Percentiles rank a stretch among this genome's conserved stretches.
Evolutionary conservation across 2,888 invertebrate genomes (phyloP).

Genomic region (Auanema freiburgensis): DNA sequence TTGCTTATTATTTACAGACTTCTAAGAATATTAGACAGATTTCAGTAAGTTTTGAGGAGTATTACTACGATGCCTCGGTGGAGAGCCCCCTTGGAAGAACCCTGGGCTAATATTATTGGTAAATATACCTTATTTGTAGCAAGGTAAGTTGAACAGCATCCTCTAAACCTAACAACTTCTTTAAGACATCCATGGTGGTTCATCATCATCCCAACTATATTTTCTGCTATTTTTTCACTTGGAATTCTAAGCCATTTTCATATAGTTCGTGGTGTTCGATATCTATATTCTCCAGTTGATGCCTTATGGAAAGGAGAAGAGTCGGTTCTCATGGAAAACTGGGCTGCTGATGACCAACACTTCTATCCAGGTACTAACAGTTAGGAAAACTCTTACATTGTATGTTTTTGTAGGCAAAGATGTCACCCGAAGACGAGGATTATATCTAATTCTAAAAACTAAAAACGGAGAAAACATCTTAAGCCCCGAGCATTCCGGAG

Average conservation of each 20-base stretch:
- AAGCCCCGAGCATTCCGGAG: slow-evolving; percentile 32
- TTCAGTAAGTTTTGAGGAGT: too few species aligned
- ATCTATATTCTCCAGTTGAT: slow-evolving; percentile 53
- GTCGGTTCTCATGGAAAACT: slow-evolving; percentile 47
- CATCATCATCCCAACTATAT: slow-evolving; percentile 46
- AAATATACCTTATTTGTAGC: slow-evolving; percentile 50
- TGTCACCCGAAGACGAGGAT: slow-evolving; percentile 49
- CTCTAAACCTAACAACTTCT: not conserved
- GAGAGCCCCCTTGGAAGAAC: slow-evolving; percentile 46
- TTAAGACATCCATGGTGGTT: slow-evolving; percentile 53
- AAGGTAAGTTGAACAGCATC: slow-evolving; percentile 26
- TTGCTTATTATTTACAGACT: too few species aligned
- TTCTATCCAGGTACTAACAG: slow-evolving; percentile 36
- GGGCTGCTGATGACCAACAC: slow-evolving; percentile 47
- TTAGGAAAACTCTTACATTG: not conserved
- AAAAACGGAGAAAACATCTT: slow-evolving; percentile 32
- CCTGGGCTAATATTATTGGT: slow-evolving; percentile 47
- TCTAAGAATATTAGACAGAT: too few species aligned
- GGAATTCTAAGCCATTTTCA: slow-evolving; percentile 48
- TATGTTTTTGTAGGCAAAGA: slow-evolving; percentile 47
- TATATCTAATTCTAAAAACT: slow-evolving; percentile 49
- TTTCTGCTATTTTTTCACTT: slow-evolving; percentile 42
- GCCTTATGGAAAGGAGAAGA: slow-evolving; percentile 57
- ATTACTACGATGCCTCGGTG: slow-evolving; percentile 1
- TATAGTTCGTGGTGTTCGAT: slow-evolving; percentile 44